These are phyloP conservation scores for Trichechus manatus DNA, from an alignment of 2,113 vertebrate genomes.

Conservation along the genomic window DNA sequence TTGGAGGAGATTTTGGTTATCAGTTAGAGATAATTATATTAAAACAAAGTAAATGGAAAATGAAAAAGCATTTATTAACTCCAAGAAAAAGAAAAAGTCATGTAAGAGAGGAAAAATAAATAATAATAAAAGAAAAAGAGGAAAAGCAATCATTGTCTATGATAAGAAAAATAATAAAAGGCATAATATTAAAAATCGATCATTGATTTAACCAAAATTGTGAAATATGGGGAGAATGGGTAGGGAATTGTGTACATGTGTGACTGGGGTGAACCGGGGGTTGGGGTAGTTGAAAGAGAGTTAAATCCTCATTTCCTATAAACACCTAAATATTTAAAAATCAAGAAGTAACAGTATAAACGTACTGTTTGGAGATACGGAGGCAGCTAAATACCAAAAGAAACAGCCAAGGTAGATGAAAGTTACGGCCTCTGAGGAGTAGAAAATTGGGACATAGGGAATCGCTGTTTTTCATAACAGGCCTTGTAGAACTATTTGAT, in stretches of 20 bases:
- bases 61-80: slow-evolving; percentile 34
- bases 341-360: slow-evolving; percentile 23
- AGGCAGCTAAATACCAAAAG: not conserved
- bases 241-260: not conserved
- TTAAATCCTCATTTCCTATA: not conserved
- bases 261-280: not conserved
- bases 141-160: not conserved
- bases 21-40: slow-evolving; percentile 35
- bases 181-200: not conserved
- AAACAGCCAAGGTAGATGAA: not conserved
- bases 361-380: not conserved
- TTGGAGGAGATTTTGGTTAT: not conserved
- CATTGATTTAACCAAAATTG: slow-evolving; percentile 20
- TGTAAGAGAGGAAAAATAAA: not conserved
- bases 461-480: not conserved
- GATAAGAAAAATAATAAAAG: not conserved
- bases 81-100: slow-evolving; percentile 4
- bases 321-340: not conserved
- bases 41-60: slow-evolving; percentile 51
- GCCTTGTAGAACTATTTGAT: not conserved
- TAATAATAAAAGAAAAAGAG: slow-evolving; percentile 30
- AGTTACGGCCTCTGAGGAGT: not conserved
- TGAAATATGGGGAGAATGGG: slow-evolving; percentile 10
- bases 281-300: slow-evolving; percentile 8
- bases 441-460: not conserved